Conservation (phyloP, 2,888 invertebrate genomes). For the Pammene fasciana region DNA sequence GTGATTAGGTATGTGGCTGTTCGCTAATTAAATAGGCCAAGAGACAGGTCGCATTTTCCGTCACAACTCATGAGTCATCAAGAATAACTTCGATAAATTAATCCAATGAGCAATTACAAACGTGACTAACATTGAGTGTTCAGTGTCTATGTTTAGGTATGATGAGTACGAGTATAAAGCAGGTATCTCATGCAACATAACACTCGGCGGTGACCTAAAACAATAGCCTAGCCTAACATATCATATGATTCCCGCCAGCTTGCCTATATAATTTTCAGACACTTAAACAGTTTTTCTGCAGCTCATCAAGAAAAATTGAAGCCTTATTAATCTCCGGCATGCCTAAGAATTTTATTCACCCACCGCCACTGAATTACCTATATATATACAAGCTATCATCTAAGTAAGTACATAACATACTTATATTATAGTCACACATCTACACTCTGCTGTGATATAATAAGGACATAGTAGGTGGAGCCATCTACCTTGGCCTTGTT, state of each 20-base stretch:
- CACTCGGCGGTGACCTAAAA: neutral
- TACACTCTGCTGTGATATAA: slow-evolving; percentile 2
- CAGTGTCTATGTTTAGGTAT: slow-evolving; percentile 1
- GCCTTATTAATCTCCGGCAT: no score
- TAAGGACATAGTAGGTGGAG: slow-evolving; percentile 6
- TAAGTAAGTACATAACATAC: neutral
- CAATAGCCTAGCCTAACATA: no score
- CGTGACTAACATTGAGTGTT: slow-evolving; percentile 18
- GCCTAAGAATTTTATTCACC: no score
- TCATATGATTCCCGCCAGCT: no score
- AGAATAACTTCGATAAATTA: slow-evolving; percentile 17
- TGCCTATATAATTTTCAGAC: no score
- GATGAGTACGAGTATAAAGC: neutral
- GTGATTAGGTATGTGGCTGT: neutral
- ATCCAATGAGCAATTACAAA: slow-evolving; percentile 21
- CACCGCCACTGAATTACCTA: no score
- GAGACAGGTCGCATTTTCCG: slow-evolving; percentile 23
- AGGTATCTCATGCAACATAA: neutral
- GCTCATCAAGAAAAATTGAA: no score
- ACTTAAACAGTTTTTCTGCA: no score
- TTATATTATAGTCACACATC: neutral
- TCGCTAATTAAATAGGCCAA: slow-evolving; percentile 20
- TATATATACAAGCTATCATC: no score
- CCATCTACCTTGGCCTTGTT: slow-evolving; percentile 37
- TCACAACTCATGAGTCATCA: slow-evolving; percentile 5